Percentiles rank a stretch among this genome's conserved stretches.
Evolutionary conservation across 2,888 invertebrate species (phyloP).

Genomic region (Torymus auratus): DNA sequence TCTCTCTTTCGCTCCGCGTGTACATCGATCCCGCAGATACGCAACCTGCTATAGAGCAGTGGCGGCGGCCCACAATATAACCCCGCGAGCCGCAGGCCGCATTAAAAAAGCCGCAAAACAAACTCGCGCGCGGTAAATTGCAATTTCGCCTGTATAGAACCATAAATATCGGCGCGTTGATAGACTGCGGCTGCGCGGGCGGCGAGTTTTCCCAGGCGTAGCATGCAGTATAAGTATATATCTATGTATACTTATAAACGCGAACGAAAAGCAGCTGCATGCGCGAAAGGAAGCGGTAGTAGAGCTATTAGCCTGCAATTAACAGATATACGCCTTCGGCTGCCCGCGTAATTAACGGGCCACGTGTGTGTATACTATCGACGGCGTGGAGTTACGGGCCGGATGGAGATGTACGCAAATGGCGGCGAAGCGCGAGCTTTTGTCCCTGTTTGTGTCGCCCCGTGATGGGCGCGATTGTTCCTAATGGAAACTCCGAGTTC

Average conservation of each 20-base stretch:
- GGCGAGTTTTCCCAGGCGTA: constrained; percentile 11
- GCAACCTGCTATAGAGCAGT: not conserved
- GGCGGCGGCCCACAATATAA: too few species aligned
- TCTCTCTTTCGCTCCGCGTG: not conserved
- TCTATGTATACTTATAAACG: too few species aligned
- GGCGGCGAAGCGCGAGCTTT: too few species aligned
- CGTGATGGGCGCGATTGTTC: not conserved
- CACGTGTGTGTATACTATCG: too few species aligned
- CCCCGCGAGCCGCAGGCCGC: too few species aligned
- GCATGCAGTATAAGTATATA: too few species aligned
- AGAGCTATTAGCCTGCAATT: constrained; percentile 41
- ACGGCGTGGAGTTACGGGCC: too few species aligned
- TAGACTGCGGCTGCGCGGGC: constrained; percentile 24
- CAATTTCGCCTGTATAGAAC: not conserved
- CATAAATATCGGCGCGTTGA: constrained; percentile 42
- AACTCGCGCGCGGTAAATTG: constrained; percentile 17
- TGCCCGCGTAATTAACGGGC: not conserved
- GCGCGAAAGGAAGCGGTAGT: not conserved
- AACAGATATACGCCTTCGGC: constrained; percentile 26
- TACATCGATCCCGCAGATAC: too few species aligned
- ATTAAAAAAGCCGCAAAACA: not conserved
- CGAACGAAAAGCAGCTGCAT: too few species aligned
- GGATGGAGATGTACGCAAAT: too few species aligned
- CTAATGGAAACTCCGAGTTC: not conserved
- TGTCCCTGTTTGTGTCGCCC: not conserved